These are phyloP conservation scores for Sphenopsis melanotis DNA, from an alignment of 2,797 vertebrate species.

Conservation along the genomic window DNA sequence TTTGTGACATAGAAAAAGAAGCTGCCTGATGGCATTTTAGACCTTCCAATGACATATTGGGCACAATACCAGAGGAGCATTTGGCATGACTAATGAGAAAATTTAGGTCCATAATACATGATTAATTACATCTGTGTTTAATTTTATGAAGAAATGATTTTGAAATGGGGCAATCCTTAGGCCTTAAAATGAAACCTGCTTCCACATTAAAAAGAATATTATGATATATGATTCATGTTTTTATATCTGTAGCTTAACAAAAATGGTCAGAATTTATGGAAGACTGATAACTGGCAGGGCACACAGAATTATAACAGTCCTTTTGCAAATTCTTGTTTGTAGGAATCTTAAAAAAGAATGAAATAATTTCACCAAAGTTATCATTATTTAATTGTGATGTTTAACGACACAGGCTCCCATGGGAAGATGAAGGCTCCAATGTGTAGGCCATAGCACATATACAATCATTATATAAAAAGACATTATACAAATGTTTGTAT, in stretches of 20 bases:
- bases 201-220: not conserved
- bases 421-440: not conserved
- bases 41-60: not conserved
- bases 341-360: not conserved
- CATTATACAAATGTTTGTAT: not conserved
- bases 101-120: not conserved
- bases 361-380: not conserved
- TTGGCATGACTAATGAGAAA: constrained; percentile 37
- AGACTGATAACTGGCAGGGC: not conserved
- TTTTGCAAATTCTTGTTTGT: not conserved
- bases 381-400: not conserved
- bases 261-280: not conserved
- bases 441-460: not conserved
- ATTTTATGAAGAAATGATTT: not conserved
- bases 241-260: not conserved
- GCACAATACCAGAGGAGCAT: not conserved
- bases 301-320: not conserved
- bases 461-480: not conserved
- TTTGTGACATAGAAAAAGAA: constrained; percentile 6
- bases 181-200: not conserved
- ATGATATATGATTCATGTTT: not conserved
- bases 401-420: not conserved
- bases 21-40: constrained; percentile 2
- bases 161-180: not conserved
- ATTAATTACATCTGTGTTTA: not conserved